Percentiles rank a stretch among this genome's conserved stretches.
These are phyloP conservation scores for Olivierus martensii DNA, from an alignment of 1,140 invertebrate genomes.

Conservation along the genomic window DNA sequence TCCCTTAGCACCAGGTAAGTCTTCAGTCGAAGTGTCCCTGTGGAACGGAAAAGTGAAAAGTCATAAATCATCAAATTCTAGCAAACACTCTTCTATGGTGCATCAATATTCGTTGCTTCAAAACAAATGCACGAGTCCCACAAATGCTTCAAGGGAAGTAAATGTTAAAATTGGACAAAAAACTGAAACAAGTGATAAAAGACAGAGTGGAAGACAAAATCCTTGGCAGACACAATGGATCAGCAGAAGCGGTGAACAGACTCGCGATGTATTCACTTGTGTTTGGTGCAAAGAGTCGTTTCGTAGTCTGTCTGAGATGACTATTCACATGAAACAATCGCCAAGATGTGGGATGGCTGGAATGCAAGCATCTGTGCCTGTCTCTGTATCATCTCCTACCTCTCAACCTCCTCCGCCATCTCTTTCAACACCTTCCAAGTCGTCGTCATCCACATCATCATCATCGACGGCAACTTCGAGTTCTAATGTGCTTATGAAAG, in stretches of 20 bases:
- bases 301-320: constrained; percentile 70
- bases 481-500: constrained; percentile 10
- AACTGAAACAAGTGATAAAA: background rate
- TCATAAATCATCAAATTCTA: background rate
- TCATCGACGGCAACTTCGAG: constrained; percentile 4
- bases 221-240: constrained; percentile 89
- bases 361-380: constrained; percentile 15
- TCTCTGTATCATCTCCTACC: background rate
- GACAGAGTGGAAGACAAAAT: constrained; percentile 19
- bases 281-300: constrained; percentile 92
- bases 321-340: constrained; percentile 86
- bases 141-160: too few species aligned
- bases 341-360: constrained; percentile 55
- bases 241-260: constrained; percentile 80
- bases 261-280: constrained; percentile 86
- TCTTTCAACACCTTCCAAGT: background rate
- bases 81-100: background rate
- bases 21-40: background rate
- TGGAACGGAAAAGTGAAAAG: constrained; percentile 13
- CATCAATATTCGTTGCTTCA: too few species aligned
- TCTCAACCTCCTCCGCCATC: constrained; percentile 2
- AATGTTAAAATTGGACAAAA: background rate
- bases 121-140: too few species aligned
- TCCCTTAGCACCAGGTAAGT: constrained; percentile 21
- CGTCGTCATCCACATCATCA: background rate